Evolutionary conservation across 2,797 vertebrate genomes (phyloP).

Genomic region (Danio kyathit): DNA sequence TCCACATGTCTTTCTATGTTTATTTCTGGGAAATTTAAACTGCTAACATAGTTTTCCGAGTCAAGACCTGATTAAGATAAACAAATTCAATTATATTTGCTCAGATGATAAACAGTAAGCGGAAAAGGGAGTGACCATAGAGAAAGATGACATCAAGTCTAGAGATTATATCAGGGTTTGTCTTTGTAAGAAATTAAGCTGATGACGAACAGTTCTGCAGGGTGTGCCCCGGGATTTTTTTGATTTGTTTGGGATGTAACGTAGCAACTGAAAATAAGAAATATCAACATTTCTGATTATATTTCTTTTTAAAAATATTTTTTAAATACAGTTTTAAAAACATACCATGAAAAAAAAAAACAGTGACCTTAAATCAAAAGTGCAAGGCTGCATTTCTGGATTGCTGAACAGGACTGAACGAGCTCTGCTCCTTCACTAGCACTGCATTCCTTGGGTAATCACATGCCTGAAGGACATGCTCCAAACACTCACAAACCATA

Average conservation of each 20-base stretch:
- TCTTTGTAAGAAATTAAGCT: not conserved
- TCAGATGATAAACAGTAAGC: not conserved
- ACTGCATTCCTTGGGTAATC: constrained; percentile 12
- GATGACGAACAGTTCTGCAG: constrained; percentile 16
- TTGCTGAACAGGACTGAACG: not conserved
- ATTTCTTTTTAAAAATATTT: not conserved
- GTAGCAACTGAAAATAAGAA: too few relatives aligned
- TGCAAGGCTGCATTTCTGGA: not conserved
- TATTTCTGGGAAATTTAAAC: not conserved
- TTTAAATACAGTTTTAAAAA: not conserved
- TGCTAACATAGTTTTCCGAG: not conserved
- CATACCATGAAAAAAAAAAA: not conserved
- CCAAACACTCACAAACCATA: constrained; percentile 3
- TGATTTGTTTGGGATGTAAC: too few relatives aligned
- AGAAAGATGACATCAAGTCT: not conserved
- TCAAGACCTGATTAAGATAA: not conserved
- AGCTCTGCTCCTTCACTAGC: not conserved
- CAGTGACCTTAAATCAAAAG: not conserved
- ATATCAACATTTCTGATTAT: not conserved
- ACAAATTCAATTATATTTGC: constrained; percentile 1
- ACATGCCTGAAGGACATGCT: not conserved
- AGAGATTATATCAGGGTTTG: not conserved
- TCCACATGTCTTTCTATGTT: not conserved
- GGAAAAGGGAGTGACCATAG: constrained; percentile 16
- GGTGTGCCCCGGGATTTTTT: not conserved